Evolutionary conservation across 1,140 invertebrate species (phyloP), one percentile per base, ranked within the genome.

Genomic region (Lepidurus arcticus): DNA sequence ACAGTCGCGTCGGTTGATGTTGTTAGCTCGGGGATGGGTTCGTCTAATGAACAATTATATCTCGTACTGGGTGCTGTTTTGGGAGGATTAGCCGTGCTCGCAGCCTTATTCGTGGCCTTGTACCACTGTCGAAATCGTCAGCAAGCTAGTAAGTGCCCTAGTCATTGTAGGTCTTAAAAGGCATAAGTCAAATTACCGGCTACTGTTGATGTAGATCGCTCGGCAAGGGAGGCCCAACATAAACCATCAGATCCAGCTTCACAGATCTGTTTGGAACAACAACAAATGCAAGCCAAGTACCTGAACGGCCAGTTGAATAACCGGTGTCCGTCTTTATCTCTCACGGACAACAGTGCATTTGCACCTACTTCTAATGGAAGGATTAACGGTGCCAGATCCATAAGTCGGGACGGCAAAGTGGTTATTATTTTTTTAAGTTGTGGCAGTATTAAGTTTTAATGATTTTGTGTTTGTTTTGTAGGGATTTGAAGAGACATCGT

Each of bases 41-140:
- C 80, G 5, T 81, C 81, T 82, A 82, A 83, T 79, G 85, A 86
- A 5, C 87, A 86, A 80, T 83, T 90, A 75, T 90, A 90, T 80
- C 83, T 89, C 0, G 87, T 90, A 45, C 85, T 90, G 24, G 89
- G 87, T 0, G 86, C 87, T 42, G 86, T 86, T 26, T 83, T 89
- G 5, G 86, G 87, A 8, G 87, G 86, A 1, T 83, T 86, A 16
- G 83, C 83, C 7, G 80, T 89, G 9, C 78, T 89, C 10, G 81
- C 85, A 3, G 85, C 85, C 3, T 81, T 88, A 1, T 82, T 86
- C 7, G 84, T 85, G 5, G 81, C 79, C 75, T 79, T 82, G 81
- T 77, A 82, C 76, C 13, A 79, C 26, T 80, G 82, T 76, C 7
- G 80, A 79, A 78, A 81, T 78, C 44, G 76, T n/a, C 34, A 26